Evolutionary conservation across 2,797 vertebrate genomes (phyloP), one percentile per base, ranked within the genome.

Genomic region (Macropodus opercularis): DNA sequence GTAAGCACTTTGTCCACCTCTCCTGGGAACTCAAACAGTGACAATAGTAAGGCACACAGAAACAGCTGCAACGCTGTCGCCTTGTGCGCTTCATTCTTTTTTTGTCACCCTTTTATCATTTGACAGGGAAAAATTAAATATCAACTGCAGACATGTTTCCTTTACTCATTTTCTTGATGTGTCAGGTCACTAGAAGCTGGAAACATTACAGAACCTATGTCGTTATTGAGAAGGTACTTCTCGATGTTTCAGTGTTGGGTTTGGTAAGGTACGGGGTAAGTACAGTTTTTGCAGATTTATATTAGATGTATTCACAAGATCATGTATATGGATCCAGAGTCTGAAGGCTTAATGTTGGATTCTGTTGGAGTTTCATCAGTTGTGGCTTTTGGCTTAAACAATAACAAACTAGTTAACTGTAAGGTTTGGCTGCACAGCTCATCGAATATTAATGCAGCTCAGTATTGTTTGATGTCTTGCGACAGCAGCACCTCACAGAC

Each of bases 1-100:
- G 88, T 85, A 91, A 89, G 81, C 52, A 74, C 75, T 85, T 89
- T 90, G 82, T 90, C 63, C 53, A 35, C 59, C 58, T 75, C 78
- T 85, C 86, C 84, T 87, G 85, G 89, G 89, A 89, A 90, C 77
- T 87, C 87, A 90, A 87, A 89, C 82, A 89, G 52, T 76, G 59
- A 53, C 22, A 6, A 39, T 23, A 31, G 50, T 18, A 73, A 80
- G 63, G 74, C 84, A 81, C 79, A 87, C 81, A 80, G 69, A 61
- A 81, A 84, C 87, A 89, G 87, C 85, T 86, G 86, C 66, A 79
- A 36, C 58, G 65, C 31, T 11, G 46, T 51, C n/a, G 22, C 24
- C 57, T 39, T 39, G 59, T 68, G 62, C 53, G 60, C 70, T 63
- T 27, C 17, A 9, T 32, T 42, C 71, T 22, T 48, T 34, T n/a